Evolutionary conservation across 2,888 invertebrate species (phyloP).

Genomic region (Mimas tiliae): DNA sequence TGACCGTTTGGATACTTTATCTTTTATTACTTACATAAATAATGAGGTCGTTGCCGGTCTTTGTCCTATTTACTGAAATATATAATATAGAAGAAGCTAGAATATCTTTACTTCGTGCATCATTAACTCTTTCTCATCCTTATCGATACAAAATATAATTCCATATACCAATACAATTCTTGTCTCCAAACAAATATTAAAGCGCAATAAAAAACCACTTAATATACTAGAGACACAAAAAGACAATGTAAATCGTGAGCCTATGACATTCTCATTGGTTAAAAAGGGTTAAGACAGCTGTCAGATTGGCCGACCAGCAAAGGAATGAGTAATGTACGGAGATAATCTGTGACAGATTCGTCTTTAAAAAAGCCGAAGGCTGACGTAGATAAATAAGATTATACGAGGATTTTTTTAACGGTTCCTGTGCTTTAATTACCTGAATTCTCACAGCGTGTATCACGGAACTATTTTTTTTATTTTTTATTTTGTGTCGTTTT

Average conservation of each 20-base stretch:
- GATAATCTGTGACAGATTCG: constrained; percentile 84
- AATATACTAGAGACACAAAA: constrained; percentile 54
- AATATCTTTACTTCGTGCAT: not conserved
- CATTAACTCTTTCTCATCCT: not conserved
- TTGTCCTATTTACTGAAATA: not conserved
- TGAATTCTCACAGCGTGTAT: constrained; percentile 81
- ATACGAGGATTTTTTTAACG: constrained; percentile 74
- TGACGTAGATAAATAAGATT: constrained; percentile 82
- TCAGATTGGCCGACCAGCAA: constrained; percentile 77
- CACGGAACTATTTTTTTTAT: constrained; percentile 49
- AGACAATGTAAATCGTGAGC: constrained; percentile 71
- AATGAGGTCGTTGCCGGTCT: not conserved
- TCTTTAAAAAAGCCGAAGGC: constrained; percentile 80
- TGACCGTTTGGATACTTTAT: not conserved
- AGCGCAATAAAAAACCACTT: constrained; percentile 67
- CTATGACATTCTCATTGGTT: constrained; percentile 81
- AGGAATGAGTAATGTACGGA: constrained; percentile 77
- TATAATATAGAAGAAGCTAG: not conserved
- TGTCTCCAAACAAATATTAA: constrained; percentile 52
- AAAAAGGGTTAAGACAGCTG: constrained; percentile 84
- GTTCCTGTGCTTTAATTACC: constrained; percentile 78
- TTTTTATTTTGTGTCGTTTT: constrained; percentile 36
- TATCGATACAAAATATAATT: constrained; percentile 5
- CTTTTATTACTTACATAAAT: not conserved
- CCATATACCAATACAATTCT: constrained; percentile 37